Percentiles rank a stretch among this genome's conserved stretches.
phyloP scores from a whole-genome alignment of 1,140 invertebrate species.

The Trichonephila clavata region DNA sequence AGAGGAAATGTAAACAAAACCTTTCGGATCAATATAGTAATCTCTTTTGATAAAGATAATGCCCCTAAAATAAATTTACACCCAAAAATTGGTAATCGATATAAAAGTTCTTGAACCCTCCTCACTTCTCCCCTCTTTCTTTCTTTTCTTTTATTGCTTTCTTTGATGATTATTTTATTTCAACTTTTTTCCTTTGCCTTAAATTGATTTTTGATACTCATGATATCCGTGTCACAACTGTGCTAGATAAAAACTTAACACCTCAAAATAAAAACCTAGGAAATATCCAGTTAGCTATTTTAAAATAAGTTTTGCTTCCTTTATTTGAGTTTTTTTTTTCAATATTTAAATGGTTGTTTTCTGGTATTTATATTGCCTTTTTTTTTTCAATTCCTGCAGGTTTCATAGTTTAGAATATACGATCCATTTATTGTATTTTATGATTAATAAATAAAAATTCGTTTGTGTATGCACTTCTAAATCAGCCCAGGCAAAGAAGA shows the following conservation, averaged over 20 bases:
- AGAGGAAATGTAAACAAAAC: not conserved
- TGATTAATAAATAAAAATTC: not conserved
- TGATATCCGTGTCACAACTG: conserved; percentile 19
- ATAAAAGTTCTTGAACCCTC: conserved; percentile 29
- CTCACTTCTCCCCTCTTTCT: too few relatives aligned
- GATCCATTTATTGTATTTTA: not conserved
- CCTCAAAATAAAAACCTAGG: conserved; percentile 1
- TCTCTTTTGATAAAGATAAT: conserved; percentile 58
- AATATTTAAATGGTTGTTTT: not conserved
- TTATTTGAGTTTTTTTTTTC: not conserved
- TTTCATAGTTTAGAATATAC: not conserved
- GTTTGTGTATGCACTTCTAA: too few relatives aligned
- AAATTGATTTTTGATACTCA: conserved; percentile 51
- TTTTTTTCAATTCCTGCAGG: not conserved
- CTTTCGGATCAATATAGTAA: conserved; percentile 39
- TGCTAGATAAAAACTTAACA: conserved; percentile 14
- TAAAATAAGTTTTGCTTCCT: not conserved
- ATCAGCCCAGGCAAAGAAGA: too few relatives aligned
- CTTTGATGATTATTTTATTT: not conserved
- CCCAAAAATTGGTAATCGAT: conserved; percentile 62
- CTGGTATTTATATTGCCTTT: not conserved
- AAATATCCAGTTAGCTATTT: not conserved
- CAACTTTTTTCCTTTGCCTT: not conserved
- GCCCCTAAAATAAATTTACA: conserved; percentile 60
- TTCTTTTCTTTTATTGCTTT: not conserved